Evolutionary conservation across 2,113 vertebrate genomes (phyloP).

Genomic region (Triplophysa dalaica): DNA sequence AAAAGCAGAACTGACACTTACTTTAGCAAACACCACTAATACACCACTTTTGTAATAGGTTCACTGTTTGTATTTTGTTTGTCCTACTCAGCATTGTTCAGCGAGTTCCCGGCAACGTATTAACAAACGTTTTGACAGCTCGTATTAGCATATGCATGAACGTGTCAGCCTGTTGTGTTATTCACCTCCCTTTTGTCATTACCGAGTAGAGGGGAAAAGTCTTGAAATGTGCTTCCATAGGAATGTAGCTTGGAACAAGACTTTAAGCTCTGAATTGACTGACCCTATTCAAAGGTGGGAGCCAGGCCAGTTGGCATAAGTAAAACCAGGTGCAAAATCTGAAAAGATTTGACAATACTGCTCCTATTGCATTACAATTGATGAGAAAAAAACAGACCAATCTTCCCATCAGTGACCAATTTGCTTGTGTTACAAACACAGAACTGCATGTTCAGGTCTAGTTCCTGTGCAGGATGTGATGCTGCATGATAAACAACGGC

Average conservation of each 20-base stretch:
- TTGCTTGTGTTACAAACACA: not conserved
- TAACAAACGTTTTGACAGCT: slow-evolving; percentile 58
- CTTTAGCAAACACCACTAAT: not conserved
- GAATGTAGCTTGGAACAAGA: not conserved
- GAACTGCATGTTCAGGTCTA: not conserved
- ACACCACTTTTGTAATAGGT: not conserved
- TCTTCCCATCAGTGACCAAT: not conserved
- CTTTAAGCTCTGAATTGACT: not conserved
- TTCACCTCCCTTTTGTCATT: slow-evolving; percentile 13
- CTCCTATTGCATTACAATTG: not conserved
- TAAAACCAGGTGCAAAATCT: slow-evolving; percentile 15
- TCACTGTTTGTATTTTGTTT: not conserved
- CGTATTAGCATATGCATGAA: slow-evolving; percentile 38
- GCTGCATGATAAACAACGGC: not conserved
- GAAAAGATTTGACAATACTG: not conserved
- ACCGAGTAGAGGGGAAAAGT: slow-evolving; percentile 13
- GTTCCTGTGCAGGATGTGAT: slow-evolving; percentile 9
- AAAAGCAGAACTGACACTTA: not conserved
- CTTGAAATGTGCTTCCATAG: not conserved
- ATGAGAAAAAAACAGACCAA: not conserved
- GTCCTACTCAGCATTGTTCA: not conserved
- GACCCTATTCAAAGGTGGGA: not conserved
- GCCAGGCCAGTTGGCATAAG: slow-evolving; percentile 4
- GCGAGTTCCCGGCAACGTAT: not conserved
- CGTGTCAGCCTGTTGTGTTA: slow-evolving; percentile 14